A percentile compares a stretch with the other conserved stretches of the same genome.
phyloP scores from a whole-genome alignment of 2,888 invertebrate species.

The Thymelicus acteon region DNA sequence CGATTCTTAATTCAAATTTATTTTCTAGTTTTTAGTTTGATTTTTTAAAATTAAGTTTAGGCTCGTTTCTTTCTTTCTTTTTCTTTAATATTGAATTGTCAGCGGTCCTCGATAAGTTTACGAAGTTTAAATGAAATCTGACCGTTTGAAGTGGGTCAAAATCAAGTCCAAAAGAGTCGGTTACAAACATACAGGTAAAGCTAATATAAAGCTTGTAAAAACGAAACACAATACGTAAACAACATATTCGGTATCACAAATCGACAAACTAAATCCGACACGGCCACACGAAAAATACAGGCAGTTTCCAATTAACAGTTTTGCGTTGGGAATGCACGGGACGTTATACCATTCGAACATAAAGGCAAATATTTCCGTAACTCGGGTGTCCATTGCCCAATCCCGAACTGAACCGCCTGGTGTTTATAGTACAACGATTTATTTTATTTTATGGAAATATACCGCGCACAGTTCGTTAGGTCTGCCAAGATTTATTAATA shows the following conservation, averaged over 20 bases:
- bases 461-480: conserved; percentile 62
- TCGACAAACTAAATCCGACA: conserved; percentile 41
- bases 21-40: no score
- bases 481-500: conserved; percentile 39
- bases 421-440: conserved; percentile 59
- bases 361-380: conserved; percentile 61
- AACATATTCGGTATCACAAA: conserved; percentile 30
- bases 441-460: conserved; percentile 69
- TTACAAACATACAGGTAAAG: no score
- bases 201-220: no score
- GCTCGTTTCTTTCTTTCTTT: no score
- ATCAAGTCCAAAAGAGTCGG: no score
- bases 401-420: conserved; percentile 53
- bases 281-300: conserved; percentile 42
- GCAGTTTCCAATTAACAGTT: conserved; percentile 47
- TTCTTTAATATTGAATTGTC: no score
- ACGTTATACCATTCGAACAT: conserved; percentile 46
- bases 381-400: conserved; percentile 55
- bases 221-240: conserved; percentile 20
- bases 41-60: no score
- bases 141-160: no score
- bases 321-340: conserved; percentile 41
- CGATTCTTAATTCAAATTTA: no score
- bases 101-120: no score
- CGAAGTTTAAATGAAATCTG: no score